Evolutionary conservation across 2,797 vertebrate species (phyloP), one percentile per base, ranked within the genome.

Genomic region (Coranthus polyacanthus): DNA sequence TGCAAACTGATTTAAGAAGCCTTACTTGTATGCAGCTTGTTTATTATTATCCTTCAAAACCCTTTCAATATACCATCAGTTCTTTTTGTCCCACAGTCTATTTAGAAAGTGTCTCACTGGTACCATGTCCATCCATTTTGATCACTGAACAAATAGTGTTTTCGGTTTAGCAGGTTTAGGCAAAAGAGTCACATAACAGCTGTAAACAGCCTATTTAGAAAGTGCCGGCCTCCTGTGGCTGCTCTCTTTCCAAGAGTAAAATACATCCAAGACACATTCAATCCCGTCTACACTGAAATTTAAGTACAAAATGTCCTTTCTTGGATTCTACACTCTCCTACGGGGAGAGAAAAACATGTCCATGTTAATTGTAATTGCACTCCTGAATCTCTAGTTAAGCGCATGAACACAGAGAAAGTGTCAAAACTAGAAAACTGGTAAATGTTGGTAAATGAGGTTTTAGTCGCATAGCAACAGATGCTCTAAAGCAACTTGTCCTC

Each of bases 381-480:
- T 55, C 42, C 5, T 18, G 20, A 21, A 43, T 49, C 13, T 57
- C 20, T 2, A 6, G 26, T 51, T 56, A 6, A 21, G 24, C 54
- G 68, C 61, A 73, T 75, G 73, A 72, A 69, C 47, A 3, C 5
- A 36, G 46, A 37, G 16, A 26, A 1, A 11, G 13, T 12, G 12
- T 50, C 32, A 49, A 42, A 43, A 64, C 47, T 13, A 37, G 26
- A 58, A 34, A 10, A 74, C 0, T 15, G n/a, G 29, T 50, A 68
- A 68, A 72, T 56, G 36, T 21, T 68, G 36, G 8, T 43, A 2
- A 43, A 38, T 41, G 12, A 55, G 12, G 15, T 66, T 75, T 73
- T 49, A 49, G 64, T 77, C 0, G 3, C 71, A 12, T 57, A 56
- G 77, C 74, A 84, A 68, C 60, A 22, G 68, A 26, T 16, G 44